Percentiles rank a stretch among this genome's conserved stretches.
Evolutionary conservation across 2,113 vertebrate species (phyloP).

Genomic region (Sceloporus undulatus): DNA sequence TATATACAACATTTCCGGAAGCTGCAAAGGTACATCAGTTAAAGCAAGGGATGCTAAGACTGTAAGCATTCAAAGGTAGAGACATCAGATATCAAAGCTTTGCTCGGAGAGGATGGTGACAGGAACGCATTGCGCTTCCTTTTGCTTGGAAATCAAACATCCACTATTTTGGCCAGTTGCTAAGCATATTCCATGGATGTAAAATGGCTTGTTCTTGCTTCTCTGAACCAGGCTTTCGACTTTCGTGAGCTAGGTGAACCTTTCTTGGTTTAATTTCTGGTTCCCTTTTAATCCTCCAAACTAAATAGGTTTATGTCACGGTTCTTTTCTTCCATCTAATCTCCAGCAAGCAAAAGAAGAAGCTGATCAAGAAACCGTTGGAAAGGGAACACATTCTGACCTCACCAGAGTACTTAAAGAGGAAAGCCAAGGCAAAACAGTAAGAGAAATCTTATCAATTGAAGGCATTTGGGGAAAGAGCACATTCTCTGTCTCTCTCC

Average conservation of each 20-base stretch:
- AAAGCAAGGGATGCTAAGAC: too few species aligned
- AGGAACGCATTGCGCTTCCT: background rate
- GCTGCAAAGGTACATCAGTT: constrained; percentile 83
- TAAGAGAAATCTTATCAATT: constrained; percentile 56
- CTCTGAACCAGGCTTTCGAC: too few species aligned
- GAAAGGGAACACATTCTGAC: constrained; percentile 90
- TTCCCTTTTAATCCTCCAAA: background rate
- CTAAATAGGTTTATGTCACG: background rate
- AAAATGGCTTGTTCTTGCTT: too few species aligned
- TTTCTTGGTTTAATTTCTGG: background rate
- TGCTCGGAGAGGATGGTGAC: too few species aligned
- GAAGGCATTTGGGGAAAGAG: constrained; percentile 12
- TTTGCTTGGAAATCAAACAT: too few species aligned
- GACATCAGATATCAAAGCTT: too few species aligned
- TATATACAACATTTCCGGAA: constrained; percentile 94
- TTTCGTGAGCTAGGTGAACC: background rate
- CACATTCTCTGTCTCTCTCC: background rate
- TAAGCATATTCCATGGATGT: too few species aligned
- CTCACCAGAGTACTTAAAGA: constrained; percentile 86
- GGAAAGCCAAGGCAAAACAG: constrained; percentile 76
- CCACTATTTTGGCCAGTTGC: background rate
- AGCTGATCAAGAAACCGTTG: constrained; percentile 89
- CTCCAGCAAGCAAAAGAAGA: constrained; percentile 90
- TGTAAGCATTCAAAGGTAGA: too few species aligned
- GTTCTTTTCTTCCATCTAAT: constrained; percentile 34